Evolutionary conservation across 2,888 invertebrate genomes (phyloP).

Genomic region (Lordiphosa andalusiaca): DNA sequence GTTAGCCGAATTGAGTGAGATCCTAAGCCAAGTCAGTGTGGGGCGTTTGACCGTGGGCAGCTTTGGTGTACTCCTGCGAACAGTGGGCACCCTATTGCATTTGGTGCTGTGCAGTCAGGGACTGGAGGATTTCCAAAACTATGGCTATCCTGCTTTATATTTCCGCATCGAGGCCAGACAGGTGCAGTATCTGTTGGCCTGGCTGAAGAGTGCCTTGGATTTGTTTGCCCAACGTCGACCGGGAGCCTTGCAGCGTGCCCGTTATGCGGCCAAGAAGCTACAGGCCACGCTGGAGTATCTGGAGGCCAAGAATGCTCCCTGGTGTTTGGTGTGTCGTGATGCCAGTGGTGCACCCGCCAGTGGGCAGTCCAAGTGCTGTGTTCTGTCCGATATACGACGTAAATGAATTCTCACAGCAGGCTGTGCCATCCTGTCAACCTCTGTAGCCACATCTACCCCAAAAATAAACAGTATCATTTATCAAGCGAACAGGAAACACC

Average conservation of each 20-base stretch:
- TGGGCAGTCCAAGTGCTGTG: not conserved
- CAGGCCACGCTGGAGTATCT: constrained; percentile 8
- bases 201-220: constrained; percentile 1
- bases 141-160: constrained; percentile 4
- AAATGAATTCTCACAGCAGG: not conserved
- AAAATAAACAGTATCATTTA: not conserved
- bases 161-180: constrained; percentile 12
- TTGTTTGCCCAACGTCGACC: not conserved
- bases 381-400: constrained; percentile 3
- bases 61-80: not conserved
- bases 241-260: constrained; percentile 1
- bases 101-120: constrained; percentile 6
- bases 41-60: not conserved
- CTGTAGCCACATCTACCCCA: no score
- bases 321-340: constrained; percentile 10
- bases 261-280: constrained; percentile 2
- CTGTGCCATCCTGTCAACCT: no score
- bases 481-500: no score
- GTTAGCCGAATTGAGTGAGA: not conserved
- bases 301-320: not conserved
- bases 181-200: constrained; percentile 1
- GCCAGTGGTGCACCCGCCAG: not conserved
- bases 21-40: constrained; percentile 1
- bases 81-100: constrained; percentile 7
- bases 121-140: not conserved